A percentile compares a stretch with the other conserved stretches of the same genome.
Evolutionary conservation across 2,113 vertebrate species (phyloP).

Genomic region (Hippopotamus amphibius): DNA sequence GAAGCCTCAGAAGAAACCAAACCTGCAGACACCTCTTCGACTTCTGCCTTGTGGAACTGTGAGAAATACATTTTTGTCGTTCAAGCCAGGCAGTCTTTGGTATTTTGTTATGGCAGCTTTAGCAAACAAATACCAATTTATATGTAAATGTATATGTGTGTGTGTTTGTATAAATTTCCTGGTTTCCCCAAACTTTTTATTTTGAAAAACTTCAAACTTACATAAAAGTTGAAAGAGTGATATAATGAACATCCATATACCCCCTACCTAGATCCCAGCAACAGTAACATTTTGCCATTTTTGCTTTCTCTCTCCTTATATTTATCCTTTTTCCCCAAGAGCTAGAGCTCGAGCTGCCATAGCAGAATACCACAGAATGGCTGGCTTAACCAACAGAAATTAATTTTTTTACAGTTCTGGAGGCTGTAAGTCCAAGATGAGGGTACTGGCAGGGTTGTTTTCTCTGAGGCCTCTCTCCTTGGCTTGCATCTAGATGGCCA

Average conservation of each 20-base stretch:
- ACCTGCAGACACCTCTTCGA: background rate
- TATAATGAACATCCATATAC: background rate
- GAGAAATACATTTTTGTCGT: background rate
- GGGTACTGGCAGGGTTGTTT: background rate
- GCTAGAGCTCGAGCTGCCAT: background rate
- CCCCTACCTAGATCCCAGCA: background rate
- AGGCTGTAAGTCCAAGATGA: background rate
- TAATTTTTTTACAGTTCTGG: background rate
- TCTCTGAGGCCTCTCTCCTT: background rate
- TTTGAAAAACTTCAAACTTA: background rate
- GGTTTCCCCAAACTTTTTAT: background rate
- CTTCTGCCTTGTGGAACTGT: background rate
- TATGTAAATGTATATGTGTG: background rate
- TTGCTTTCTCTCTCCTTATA: background rate
- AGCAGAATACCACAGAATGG: background rate
- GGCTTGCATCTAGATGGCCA: background rate
- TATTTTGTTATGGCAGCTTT: background rate
- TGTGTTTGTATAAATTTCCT: background rate
- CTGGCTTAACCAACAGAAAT: background rate
- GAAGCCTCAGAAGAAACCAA: background rate
- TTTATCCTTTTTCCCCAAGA: background rate
- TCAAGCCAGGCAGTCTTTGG: background rate
- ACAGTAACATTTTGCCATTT: background rate
- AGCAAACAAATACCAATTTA: background rate
- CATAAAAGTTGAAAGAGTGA: background rate